Evolutionary conservation across 2,113 vertebrate genomes (phyloP).

Genomic region (Colistium nudipinnis): DNA sequence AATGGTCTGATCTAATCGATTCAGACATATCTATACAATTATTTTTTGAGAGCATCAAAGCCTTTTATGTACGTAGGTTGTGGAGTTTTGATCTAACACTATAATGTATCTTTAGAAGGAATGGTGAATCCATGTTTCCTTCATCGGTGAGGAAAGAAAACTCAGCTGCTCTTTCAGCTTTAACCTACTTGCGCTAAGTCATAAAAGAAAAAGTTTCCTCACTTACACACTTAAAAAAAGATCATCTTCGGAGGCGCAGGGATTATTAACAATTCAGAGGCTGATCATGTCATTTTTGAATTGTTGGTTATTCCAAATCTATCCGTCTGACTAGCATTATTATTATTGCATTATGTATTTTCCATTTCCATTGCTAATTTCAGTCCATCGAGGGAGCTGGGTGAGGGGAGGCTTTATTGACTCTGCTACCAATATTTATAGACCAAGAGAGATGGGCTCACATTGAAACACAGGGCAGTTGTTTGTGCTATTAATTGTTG

Average conservation of each 20-base stretch:
- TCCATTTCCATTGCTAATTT: conserved; percentile 65
- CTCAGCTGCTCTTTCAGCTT: background rate
- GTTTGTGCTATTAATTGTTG: conserved; percentile 84
- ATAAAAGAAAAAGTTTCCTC: conserved; percentile 10
- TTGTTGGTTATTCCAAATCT: conserved; percentile 39
- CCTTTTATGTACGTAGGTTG: background rate
- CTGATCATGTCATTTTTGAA: conserved; percentile 24
- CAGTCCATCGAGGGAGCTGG: conserved; percentile 42
- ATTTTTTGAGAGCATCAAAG: no score
- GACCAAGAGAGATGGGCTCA: conserved; percentile 3
- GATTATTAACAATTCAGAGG: conserved; percentile 36
- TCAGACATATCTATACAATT: no score
- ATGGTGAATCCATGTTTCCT: background rate
- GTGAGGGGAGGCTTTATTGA: conserved; percentile 14
- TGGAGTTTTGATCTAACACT: background rate
- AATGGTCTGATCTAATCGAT: no score
- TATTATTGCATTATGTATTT: conserved; percentile 61
- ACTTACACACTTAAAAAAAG: conserved; percentile 12
- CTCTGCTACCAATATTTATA: conserved; percentile 43
- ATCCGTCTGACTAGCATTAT: conserved; percentile 52
- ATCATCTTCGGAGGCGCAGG: background rate
- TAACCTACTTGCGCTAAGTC: background rate
- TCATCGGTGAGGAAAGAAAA: background rate
- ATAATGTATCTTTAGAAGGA: background rate
- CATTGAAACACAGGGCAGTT: conserved; percentile 52